Conservation (phyloP, 2,888 invertebrate genomes). For the Trachelus tabidus region DNA sequence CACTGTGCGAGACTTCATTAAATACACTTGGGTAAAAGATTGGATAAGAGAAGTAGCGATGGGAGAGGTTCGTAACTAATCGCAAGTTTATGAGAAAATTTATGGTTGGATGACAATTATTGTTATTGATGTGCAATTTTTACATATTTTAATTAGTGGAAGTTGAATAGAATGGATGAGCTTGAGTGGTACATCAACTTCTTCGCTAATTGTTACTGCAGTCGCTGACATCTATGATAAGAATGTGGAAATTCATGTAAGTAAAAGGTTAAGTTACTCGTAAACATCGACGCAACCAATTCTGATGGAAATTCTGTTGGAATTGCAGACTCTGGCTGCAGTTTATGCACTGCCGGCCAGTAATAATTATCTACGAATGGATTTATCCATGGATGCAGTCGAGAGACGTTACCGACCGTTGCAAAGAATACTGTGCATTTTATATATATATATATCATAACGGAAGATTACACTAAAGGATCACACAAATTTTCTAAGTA, state of each 20-base stretch:
- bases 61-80: background rate
- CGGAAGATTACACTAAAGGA: background rate
- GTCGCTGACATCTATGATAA: background rate
- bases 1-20: background rate
- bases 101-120: background rate
- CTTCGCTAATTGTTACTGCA: background rate
- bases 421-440: background rate
- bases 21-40: background rate
- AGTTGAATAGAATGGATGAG: background rate
- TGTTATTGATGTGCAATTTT: background rate
- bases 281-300: background rate
- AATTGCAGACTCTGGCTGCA: background rate
- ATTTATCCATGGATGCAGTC: background rate
- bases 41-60: background rate
- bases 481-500: background rate
- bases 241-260: background rate
- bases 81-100: background rate
- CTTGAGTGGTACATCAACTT: background rate
- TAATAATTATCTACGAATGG: background rate
- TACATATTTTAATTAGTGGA: background rate
- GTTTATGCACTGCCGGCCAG: background rate
- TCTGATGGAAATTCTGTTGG: background rate
- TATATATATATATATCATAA: background rate
- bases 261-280: background rate
- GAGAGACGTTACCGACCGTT: background rate